Evolutionary conservation across 2,113 vertebrate species (phyloP), one percentile per base, ranked within the genome.

Genomic region (Heliornis fulica): DNA sequence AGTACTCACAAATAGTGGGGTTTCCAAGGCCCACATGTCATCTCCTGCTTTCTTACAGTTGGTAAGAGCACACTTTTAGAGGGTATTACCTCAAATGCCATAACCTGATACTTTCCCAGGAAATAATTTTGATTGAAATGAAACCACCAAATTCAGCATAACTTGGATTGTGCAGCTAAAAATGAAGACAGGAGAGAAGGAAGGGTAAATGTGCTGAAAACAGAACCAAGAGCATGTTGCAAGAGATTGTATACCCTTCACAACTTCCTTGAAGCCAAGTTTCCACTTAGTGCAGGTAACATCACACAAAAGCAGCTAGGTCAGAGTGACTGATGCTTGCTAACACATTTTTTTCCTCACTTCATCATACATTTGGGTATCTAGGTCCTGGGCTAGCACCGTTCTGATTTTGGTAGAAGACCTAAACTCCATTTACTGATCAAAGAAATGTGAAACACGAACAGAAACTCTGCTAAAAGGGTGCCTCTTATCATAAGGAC

Each of bases 271-370:
- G 32, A 50, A 26, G 1, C 6, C 13, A 14, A 14, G 26, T 20
- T 61, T 32, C 59, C 26, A 4, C 48, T 78, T 38, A 13, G 46
- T 31, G 36, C 26, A 20, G 36, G 40, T 32, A 45, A 11, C 59
- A 7, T 3, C 13, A n/a, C n/a, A 18, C 10, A 25, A 25, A 10
- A 72, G 31, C 59, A 32, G n/a, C 31, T 41, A 22, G 15, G 8
- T 4, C 1, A 4, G 34, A 19, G 11, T 3, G 7, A 28, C 38
- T 38, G 10, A 50, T 2, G 26, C 43, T 26, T 65, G 12, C 3
- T 15, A n/a, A 89, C 17, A 5, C 29, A 11, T n/a, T 63, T 38
- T n/a, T 38, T n/a, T 26, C 22, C 36, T 63, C 15, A 8, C 28
- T 31, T 70, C 29, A 40, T 13, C 12, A 3, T 9, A 0, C 7